These are phyloP conservation scores for Cerastoderma edule DNA, from an alignment of 2,888 invertebrate genomes.

Conservation along the genomic window DNA sequence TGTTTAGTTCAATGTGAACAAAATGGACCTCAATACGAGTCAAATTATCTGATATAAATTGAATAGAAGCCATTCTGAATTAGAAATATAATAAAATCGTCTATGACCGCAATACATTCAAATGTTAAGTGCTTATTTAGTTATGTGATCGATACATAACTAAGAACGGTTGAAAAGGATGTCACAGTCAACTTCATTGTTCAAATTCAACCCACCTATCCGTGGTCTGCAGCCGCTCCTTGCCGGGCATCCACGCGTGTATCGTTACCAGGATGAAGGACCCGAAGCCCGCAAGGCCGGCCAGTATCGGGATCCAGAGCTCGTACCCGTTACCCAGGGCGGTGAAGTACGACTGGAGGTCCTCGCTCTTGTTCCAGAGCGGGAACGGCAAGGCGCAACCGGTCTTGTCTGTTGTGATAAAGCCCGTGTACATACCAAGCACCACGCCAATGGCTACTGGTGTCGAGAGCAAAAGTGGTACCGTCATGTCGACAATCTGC, in stretches of 20 bases:
- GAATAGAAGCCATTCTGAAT: too few relatives aligned
- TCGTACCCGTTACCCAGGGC: constrained; percentile 1
- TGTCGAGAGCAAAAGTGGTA: constrained; percentile 67
- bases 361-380: constrained; percentile 91
- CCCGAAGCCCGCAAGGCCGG: constrained; percentile 61
- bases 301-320: constrained; percentile 62
- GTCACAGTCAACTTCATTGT: too few relatives aligned
- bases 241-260: constrained; percentile 71
- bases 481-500: constrained; percentile 67
- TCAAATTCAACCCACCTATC: constrained; percentile 74
- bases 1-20: too few relatives aligned
- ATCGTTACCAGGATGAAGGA: constrained; percentile 70
- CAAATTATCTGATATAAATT: too few relatives aligned
- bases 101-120: too few relatives aligned
- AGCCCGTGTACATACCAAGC: constrained; percentile 62
- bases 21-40: too few relatives aligned
- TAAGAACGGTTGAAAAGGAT: too few relatives aligned
- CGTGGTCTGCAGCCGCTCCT: constrained; percentile 69
- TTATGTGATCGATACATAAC: too few relatives aligned
- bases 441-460: constrained; percentile 66
- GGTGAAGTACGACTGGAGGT: constrained; percentile 1
- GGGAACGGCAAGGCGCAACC: constrained; percentile 87
- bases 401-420: constrained; percentile 86
- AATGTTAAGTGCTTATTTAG: too few relatives aligned
- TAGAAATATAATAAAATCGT: too few relatives aligned